phyloP scores from a whole-genome alignment of 1,140 invertebrate species.

The Papilio glaucus region DNA sequence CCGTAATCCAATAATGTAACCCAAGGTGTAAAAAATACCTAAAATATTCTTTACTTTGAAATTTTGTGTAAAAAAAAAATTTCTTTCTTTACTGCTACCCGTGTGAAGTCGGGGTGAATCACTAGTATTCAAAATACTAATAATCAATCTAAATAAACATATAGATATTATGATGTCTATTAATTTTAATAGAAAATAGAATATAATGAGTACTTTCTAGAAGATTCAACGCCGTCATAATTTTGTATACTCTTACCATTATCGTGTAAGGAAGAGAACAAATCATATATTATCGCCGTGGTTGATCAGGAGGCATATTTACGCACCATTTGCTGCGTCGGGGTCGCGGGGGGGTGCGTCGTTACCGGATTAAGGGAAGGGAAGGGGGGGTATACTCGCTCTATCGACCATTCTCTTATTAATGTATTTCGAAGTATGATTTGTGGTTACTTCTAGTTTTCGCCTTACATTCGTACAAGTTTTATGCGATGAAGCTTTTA shows the following conservation, averaged over 20 bases:
- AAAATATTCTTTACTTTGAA: too few relatives aligned
- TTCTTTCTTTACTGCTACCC: too few relatives aligned
- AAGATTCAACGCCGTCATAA: background rate
- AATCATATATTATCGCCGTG: constrained; percentile 21
- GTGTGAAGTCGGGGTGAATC: too few relatives aligned
- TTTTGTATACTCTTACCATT: background rate
- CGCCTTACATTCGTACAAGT: background rate
- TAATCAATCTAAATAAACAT: too few relatives aligned
- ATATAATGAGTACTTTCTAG: background rate
- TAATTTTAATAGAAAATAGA: too few relatives aligned
- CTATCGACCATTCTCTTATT: constrained; percentile 37
- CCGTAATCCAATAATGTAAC: too few relatives aligned
- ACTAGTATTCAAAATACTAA: too few relatives aligned
- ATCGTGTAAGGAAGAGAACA: constrained; percentile 12
- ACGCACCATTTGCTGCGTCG: constrained; percentile 32
- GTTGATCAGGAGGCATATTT: constrained; percentile 18
- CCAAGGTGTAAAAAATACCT: too few relatives aligned
- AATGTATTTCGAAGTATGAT: constrained; percentile 36
- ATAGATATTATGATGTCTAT: too few relatives aligned
- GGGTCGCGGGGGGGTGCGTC: background rate
- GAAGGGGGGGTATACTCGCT: background rate
- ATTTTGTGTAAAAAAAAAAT: too few relatives aligned
- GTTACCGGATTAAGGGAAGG: background rate
- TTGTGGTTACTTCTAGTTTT: constrained; percentile 25
- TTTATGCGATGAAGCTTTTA: background rate